Base-by-base conservation (phyloP, 92 coral and sea anemone species). In the Porites lobata region DNA sequence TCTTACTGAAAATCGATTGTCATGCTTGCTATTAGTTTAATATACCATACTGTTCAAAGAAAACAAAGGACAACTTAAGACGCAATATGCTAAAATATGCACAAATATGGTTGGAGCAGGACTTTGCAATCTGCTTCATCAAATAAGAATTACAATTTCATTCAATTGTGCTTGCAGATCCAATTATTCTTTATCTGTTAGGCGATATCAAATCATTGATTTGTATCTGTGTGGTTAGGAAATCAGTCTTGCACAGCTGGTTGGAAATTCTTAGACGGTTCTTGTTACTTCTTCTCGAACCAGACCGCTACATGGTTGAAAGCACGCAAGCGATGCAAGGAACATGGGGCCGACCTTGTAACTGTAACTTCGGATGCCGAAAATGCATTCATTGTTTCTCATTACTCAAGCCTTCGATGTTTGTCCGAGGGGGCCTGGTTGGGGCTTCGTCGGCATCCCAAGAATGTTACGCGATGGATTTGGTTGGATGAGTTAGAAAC, bases 241-340 rank as follows among this genome's bases (percentile, higher is more conserved):
- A 38, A 38, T 38, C 47, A 38, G 19, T 43, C 68, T 52, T 85
- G 89, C 14, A 68, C 83, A 57, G 14, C 50, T 7, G 62, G 72
- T 13, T 85, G 89, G 89, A 66, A 14, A 13, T 51, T 32, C 8
- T 52, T 85, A 9, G 63, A 69, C 3, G 84, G 89, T 10, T 77
- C 47, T 20, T 85, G 89, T 54, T 85, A 58, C 59, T 85, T 65
- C 89, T 85, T 85, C 84, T 85, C 89, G 22, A 76, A 47, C 72
- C 56, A 76, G 17, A 77, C 69, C 38, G 69, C 69, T 21, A 64
- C 89, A 7, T 85, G 89, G 89, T 14, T 26, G 4, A 67, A 8
- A 12, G 89, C 89, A 1, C 89, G 84, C 12, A 21, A 65, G 58
- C 89, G 66, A 38, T 85, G 89, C 38, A 74, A 50, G 43, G 69